phyloP scores from a whole-genome alignment of 2,797 vertebrate species.

The Catamblyrhynchus diadema region DNA sequence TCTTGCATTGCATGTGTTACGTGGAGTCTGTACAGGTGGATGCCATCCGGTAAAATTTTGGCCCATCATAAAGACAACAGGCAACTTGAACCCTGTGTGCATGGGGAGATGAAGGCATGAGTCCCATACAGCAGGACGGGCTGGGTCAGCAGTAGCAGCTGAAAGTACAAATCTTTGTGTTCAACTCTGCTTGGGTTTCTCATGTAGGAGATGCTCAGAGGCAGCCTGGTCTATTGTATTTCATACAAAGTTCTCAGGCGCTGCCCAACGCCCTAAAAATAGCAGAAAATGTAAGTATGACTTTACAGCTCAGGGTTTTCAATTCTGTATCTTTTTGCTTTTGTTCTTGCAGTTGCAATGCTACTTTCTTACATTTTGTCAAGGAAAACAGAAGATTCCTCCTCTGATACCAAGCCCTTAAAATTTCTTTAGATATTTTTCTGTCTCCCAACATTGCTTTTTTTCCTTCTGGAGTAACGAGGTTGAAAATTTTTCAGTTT shows the following conservation, averaged over 20 bases:
- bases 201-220: neutral
- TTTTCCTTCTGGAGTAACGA: neutral
- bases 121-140: accelerated
- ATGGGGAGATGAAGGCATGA: accelerated
- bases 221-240: neutral
- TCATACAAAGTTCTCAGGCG: neutral
- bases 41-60: neutral
- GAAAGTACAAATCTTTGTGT: neutral
- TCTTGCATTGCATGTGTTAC: neutral
- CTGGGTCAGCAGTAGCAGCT: neutral
- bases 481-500: neutral
- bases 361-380: neutral
- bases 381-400: neutral
- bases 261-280: accelerated
- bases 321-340: neutral
- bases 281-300: neutral
- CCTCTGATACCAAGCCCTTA: neutral
- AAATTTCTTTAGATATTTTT: neutral
- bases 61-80: neutral
- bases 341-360: neutral
- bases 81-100: neutral
- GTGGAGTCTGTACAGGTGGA: neutral
- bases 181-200: neutral
- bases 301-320: neutral
- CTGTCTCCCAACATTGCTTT: neutral